Evolutionary conservation across 2,113 vertebrate species (phyloP), one percentile per base, ranked within the genome.

Genomic region (Gymnarchus niloticus): DNA sequence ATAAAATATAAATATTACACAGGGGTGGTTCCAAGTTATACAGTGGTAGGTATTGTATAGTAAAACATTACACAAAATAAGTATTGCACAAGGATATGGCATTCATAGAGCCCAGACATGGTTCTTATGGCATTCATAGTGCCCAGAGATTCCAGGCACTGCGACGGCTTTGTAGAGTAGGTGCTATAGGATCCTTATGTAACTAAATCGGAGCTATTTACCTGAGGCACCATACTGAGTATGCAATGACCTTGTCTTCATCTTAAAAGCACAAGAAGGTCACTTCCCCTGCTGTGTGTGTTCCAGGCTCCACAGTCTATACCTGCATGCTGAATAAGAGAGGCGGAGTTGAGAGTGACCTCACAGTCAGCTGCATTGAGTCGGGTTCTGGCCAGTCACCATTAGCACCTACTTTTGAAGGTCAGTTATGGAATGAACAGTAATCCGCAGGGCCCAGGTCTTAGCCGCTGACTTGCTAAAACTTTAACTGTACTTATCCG

Each of bases 281-380:
- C 28, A 37, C 21, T 44, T 44, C 28, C 81, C 82, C 12, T 44
- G 19, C 1, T 84, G 21, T 85, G 23, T 85, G 17, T 54, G 19
- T 87, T 89, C 0, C 89, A 99, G 98, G 98, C 51, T 94, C 95
- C 0, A 99, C 97, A 0, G 94, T 98, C 44, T 99, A 99, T 87
- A 98, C 97, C 56, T 99, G 98, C 91, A 98, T 99, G 98, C 89
- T 99, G 89, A 99, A 99, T 91, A 88, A 80, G 28, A 91, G 25
- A 0, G 98, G 98, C 0, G 97, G 98, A 0, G 91, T 94, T 0
- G 98, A 99, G 92, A 96, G 97, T 0, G 98, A 99, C 92, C 95
- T 99, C 89, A 99, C 98, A 0, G 97, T 99, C 87, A 99, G 98
- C 92, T 87, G 95, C 84, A 93, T 99, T 87, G 93, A 93, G 59